Percentiles rank a stretch among this genome's conserved stretches.
These are phyloP conservation scores for Synchiropus splendidus DNA, from an alignment of 2,113 vertebrate species.

Conservation along the genomic window DNA sequence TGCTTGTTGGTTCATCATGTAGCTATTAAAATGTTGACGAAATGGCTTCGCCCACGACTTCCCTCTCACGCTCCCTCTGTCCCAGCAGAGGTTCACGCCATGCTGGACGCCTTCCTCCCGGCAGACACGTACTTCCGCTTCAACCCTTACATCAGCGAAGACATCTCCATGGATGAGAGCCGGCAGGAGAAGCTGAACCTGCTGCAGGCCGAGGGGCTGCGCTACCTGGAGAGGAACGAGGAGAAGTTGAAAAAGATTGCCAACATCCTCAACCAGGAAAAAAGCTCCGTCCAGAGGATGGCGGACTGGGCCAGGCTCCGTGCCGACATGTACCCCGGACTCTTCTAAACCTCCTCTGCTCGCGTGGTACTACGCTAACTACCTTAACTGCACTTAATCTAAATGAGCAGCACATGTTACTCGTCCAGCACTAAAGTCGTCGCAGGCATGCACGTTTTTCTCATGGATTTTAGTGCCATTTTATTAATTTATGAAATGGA, in stretches of 20 bases:
- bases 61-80: too few species aligned
- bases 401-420: not conserved
- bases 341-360: constrained; percentile 66
- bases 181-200: constrained; percentile 83
- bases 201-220: constrained; percentile 76
- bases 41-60: too few species aligned
- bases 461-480: too few species aligned
- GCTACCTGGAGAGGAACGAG: constrained; percentile 86
- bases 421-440: too few species aligned
- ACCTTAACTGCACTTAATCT: constrained; percentile 15
- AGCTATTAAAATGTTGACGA: not conserved
- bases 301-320: constrained; percentile 79
- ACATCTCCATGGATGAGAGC: constrained; percentile 85
- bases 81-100: constrained; percentile 87
- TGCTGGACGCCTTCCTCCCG: constrained; percentile 84
- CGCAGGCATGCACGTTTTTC: too few species aligned
- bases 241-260: constrained; percentile 82
- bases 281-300: constrained; percentile 73
- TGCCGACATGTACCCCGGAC: constrained; percentile 77
- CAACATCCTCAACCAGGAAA: constrained; percentile 76
- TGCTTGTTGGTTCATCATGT: not conserved
- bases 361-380: constrained; percentile 40
- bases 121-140: constrained; percentile 88
- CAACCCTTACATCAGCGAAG: constrained; percentile 88
- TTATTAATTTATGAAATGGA: too few species aligned